A percentile compares a stretch with the other conserved stretches of the same genome.
Conservation (phyloP, 2,888 invertebrate species). For the Miltochrista miniata region DNA sequence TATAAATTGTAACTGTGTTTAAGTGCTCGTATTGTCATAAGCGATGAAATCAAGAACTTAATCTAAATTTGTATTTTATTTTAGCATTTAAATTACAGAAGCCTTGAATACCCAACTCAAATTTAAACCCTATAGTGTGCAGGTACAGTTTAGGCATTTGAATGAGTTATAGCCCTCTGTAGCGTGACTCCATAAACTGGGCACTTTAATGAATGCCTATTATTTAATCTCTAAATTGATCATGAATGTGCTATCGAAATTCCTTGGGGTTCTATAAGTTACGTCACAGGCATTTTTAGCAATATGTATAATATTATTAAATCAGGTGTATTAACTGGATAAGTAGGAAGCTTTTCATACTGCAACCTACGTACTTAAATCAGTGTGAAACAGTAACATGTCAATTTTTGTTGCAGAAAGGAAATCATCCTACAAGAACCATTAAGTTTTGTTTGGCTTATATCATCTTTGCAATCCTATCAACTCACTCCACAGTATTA, state of each 20-base stretch:
- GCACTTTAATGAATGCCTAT: conserved; percentile 64
- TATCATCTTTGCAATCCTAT: too few species aligned
- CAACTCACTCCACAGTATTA: neutral
- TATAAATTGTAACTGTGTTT: too few species aligned
- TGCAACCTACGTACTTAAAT: neutral
- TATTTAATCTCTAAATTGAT: conserved; percentile 67
- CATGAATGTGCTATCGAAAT: conserved; percentile 46
- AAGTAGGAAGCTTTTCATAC: neutral
- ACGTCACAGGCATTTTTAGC: conserved; percentile 32
- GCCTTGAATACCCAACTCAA: conserved; percentile 53
- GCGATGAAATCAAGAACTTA: too few species aligned
- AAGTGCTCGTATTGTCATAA: too few species aligned
- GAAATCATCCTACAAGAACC: too few species aligned
- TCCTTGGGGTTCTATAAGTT: conserved; percentile 40
- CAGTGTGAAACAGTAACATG: neutral
- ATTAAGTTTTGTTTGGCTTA: neutral
- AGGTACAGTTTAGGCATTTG: conserved; percentile 44
- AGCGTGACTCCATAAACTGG: conserved; percentile 61
- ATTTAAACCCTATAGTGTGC: conserved; percentile 50
- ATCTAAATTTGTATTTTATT: too few species aligned
- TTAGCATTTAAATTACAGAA: neutral
- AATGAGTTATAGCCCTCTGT: conserved; percentile 65
- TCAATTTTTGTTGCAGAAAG: neutral
- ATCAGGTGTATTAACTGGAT: neutral
- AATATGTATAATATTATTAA: conserved; percentile 6